A percentile compares a stretch with the other conserved stretches of the same genome.
Evolutionary conservation across 2,113 vertebrate genomes (phyloP).

Genomic region (Otis tarda): DNA sequence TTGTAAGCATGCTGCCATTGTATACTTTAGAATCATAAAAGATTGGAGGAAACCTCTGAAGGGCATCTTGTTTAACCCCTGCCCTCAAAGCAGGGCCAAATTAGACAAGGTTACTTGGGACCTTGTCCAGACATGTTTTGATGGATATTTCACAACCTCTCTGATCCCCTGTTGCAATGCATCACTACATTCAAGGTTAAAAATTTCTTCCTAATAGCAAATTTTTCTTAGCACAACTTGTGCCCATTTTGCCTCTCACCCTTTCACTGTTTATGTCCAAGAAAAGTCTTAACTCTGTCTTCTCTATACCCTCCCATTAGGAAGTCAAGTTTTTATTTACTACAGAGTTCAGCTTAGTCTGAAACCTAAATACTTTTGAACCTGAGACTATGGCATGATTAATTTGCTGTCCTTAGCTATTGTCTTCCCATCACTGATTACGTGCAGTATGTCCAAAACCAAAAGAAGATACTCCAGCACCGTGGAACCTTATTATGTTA

Average conservation of each 20-base stretch:
- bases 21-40: neutral
- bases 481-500: neutral
- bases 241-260: neutral
- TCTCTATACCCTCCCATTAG: neutral
- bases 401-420: neutral
- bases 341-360: neutral
- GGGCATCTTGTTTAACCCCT: neutral
- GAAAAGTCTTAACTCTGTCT: neutral
- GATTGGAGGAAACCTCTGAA: neutral
- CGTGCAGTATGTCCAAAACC: accelerated
- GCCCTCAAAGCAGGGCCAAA: neutral
- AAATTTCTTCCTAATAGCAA: neutral
- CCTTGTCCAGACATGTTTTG: neutral
- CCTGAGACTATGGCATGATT: neutral
- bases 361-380: neutral
- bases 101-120: neutral
- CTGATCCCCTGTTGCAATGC: neutral
- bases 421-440: neutral
- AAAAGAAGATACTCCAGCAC: neutral
- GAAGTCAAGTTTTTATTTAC: neutral
- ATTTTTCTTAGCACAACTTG: neutral
- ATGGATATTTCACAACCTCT: neutral
- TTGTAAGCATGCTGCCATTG: neutral
- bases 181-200: neutral
- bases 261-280: neutral